Conservation (phyloP, 2,888 invertebrate species). For the Anticlea derivata region DNA sequence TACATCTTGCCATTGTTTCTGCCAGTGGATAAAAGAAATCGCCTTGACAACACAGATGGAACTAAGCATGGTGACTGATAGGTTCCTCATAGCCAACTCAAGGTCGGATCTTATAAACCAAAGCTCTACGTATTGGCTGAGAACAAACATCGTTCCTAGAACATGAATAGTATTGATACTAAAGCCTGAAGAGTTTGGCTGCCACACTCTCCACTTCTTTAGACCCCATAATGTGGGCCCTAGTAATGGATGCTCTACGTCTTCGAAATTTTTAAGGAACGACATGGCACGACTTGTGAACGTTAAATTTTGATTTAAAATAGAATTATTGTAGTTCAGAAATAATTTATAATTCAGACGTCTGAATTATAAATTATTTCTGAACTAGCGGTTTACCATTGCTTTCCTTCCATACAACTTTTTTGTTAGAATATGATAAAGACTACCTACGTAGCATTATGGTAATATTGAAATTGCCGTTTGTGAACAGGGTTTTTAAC, state of each 20-base stretch:
- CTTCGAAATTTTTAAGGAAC: conserved; percentile 49
- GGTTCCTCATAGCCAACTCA: conserved; percentile 59
- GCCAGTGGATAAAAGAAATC: conserved; percentile 60
- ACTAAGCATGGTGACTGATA: conserved; percentile 67
- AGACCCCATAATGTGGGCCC: conserved; percentile 59
- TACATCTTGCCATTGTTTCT: conserved; percentile 56
- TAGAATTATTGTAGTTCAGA: too few species aligned
- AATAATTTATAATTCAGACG: too few species aligned
- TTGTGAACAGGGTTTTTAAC: too few species aligned
- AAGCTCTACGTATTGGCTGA: conserved; percentile 66
- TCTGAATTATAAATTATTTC: conserved; percentile 7
- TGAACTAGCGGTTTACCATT: not conserved
- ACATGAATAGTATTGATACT: conserved; percentile 49
- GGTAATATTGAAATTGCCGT: too few species aligned
- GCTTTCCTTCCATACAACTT: not conserved
- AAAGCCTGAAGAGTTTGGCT: conserved; percentile 41
- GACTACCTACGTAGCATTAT: too few species aligned
- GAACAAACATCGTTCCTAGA: conserved; percentile 52
- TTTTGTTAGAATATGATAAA: too few species aligned
- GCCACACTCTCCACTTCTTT: conserved; percentile 59
- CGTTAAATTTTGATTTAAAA: not conserved
- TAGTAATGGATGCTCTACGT: conserved; percentile 49
- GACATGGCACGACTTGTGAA: not conserved
- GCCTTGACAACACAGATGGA: conserved; percentile 64
- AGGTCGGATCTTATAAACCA: conserved; percentile 58